Base-by-base conservation (phyloP, 1,140 invertebrate genomes). In the Ceratosolen fusciceps region DNA sequence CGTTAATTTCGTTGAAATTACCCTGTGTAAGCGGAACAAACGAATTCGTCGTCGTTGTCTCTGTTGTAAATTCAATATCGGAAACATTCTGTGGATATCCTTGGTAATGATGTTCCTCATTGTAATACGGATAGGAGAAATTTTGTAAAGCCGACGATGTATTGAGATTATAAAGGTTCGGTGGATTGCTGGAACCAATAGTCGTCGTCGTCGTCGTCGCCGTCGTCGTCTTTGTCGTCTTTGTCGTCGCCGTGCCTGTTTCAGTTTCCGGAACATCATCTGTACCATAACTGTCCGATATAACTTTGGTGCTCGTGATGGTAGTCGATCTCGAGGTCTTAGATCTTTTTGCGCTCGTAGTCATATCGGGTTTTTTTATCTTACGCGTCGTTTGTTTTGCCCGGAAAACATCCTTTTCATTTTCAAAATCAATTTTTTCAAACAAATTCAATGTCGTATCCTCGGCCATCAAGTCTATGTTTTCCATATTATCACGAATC, bases 11-110 rank as follows among this genome's bases (percentile, higher is more conserved):
- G 16, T 75, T 56, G 8, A 31, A 56, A 58, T 26, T 56, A 0
- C 58, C 39, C 7, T 56, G 29, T 16, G 37, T 60, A 2, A n/a
- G 5, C n/a, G 52, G 67, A 37, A 34, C 4, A 43, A 37, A 8
- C 3, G 39, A 7, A 47, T 47, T 68, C 65, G 58, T 68, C 52
- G 39, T 7, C 1, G 26, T 34, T 21, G 58, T 4, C 34, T 67
- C 68, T 0, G 83, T 85, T 1, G 86, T 88, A 0, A 90, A 56
- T 12, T 84, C 83, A 0, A 88, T 10, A 16, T 87, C 65, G 0
- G 84, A 67, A 21, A 89, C n/a, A 19, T 84, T 79, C 72, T 88
- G 87, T 2, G 87, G 85, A 82, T 84, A 81, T 24, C 88, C 88
- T n/a, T 83, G 84, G 31, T 87, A 89, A 67, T 89, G 88, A 37